Base-by-base conservation (phyloP, 1,140 invertebrate genomes). In the Nixonia krombeini region DNA sequence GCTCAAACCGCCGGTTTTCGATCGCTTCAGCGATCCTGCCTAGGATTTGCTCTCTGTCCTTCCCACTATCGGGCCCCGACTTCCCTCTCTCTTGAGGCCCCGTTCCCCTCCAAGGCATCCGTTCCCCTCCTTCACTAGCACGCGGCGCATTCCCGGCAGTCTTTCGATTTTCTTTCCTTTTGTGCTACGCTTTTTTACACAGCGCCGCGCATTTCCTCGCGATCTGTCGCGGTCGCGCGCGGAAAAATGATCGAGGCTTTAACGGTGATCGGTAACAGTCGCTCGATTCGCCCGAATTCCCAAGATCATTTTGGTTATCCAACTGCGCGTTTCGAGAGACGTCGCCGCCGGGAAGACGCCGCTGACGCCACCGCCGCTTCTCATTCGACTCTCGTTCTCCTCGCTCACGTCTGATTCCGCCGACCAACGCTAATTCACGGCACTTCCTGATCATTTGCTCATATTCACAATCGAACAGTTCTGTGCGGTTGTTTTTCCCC, bases 1-100 rank as follows among this genome's bases (percentile, higher is more conserved):
- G 81, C 83, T 84, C 74, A 78, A 83, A 82, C 78, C 74, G 74
- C 76, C 73, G 71, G 73, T 78, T 79, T 78, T 75, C 74, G 69
- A 76, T 75, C 72, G 73, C 55, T 21, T 17, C 55, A 53, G 41
- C 61, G 55, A 58, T 67, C 49, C 55, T 58, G 62, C 66, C 62
- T 68, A 65, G 63, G 61, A 65, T 72, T 66, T 53, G 56, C 61
- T 68, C 59, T 64, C 52, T 49, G 40, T 69, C 45, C 37, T 49
- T 63, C 66, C 66, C 55, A 69, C 59, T 59, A 64, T 64, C 18
- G 29, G 68, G 50, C 35, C 53, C 71, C 61, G 57, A 51, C 56
- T 61, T 64, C 64, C 58, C 59, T 62, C 59, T 61, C 57, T 62
- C 64, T 61, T 57, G 26, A 52, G 52, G 52, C 65, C 65, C 65